Evolutionary conservation across 2,113 vertebrate species (phyloP), one percentile per base, ranked within the genome.

Genomic region (Cercocebus atys): DNA sequence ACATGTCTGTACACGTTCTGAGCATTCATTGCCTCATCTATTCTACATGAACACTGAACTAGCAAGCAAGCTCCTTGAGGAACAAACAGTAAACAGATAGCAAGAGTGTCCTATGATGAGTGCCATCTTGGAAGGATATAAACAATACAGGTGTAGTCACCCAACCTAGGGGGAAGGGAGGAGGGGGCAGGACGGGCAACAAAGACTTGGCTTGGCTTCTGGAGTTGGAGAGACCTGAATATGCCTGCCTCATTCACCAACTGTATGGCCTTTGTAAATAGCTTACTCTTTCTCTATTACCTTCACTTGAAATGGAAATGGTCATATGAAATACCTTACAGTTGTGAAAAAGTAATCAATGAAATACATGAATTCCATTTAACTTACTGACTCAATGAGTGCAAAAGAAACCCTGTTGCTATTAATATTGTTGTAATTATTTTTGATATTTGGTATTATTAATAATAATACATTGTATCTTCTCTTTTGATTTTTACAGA

Each of bases 401-500:
- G 13, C 7, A n/a, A 61, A 88, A 61, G 10, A 84, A 70, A 38
- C 0, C 35, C 59, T 55, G 7, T 38, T 73, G 11, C 43, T 66
- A 20, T 73, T 70, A 38, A 32, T 73, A 72, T 32, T 80, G 35
- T 40, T 76, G 8, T 25, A 86, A 78, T 64, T 85, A 68, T 7
- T 22, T 3, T 78, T 45, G 18, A 64, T 16, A 5, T 70, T 59
- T 70, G 30, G 30, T 40, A 73, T 57, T 40, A 43, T 72, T 38
- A 61, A 32, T 43, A n/a, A 10, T 40, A 55, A 38, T 9, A n/a
- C 5, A 32, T 4, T 22, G 2, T 72, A 8, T 32, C 16, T 40
- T 92, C 59, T 76, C 17, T 27, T 68, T 76, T 66, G 5, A 79
- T 20, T 88, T 94, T 83, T 40, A 73, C 8, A 83, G 92, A 93